These are phyloP conservation scores for Callithrix jacchus DNA, from an alignment of 2,113 vertebrate genomes.

Conservation along the genomic window DNA sequence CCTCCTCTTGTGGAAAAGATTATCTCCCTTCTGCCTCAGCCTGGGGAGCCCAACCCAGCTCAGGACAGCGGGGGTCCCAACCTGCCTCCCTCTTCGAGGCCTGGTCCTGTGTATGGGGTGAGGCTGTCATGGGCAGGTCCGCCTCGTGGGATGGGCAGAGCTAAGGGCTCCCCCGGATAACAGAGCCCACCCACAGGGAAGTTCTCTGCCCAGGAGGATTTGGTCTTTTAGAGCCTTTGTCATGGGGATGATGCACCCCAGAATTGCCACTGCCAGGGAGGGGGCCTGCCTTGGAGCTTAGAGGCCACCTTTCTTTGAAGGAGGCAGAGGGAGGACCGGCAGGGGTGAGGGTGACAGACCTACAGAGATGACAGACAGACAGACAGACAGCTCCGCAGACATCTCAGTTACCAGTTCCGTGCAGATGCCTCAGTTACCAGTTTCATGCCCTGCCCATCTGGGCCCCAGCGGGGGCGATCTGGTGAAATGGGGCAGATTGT, in stretches of 20 bases:
- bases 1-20: neutral
- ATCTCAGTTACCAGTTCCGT: rapidly evolving
- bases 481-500: rapidly evolving
- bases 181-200: neutral
- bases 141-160: neutral
- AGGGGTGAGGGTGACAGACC: neutral
- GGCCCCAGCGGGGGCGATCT: no score
- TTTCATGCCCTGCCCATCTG: neutral
- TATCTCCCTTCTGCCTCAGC: rapidly evolving
- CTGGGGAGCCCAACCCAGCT: no score
- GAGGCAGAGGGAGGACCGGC: rapidly evolving
- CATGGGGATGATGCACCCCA: neutral
- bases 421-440: rapidly evolving
- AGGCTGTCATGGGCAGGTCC: neutral
- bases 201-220: neutral
- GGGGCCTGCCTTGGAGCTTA: neutral
- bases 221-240: neutral
- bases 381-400: neutral
- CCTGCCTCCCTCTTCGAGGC: rapidly evolving
- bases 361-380: neutral
- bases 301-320: neutral
- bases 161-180: no score
- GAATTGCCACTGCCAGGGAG: rapidly evolving
- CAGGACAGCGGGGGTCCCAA: neutral
- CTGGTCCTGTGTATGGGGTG: neutral